Conservation (phyloP, 2,797 vertebrate genomes). For the Darevskia mixta region DNA sequence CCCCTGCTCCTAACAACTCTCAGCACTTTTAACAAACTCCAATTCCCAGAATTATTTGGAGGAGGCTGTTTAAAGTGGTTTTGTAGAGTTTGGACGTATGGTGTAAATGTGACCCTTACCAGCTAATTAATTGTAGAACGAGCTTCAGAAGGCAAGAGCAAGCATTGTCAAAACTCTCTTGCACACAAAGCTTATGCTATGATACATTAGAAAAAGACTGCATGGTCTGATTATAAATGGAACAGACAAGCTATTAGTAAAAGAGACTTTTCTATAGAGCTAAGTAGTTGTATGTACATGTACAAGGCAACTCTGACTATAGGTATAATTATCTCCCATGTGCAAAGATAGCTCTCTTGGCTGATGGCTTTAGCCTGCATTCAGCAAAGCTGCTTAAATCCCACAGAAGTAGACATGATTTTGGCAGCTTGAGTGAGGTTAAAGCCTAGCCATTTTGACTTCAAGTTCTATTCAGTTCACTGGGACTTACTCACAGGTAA, state of each 20-base stretch:
- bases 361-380: neutral
- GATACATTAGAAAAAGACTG: neutral
- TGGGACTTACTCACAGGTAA: too few species aligned
- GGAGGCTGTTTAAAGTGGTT: too few species aligned
- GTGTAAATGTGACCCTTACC: neutral
- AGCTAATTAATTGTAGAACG: neutral
- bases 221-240: neutral
- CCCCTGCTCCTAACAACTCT: too few species aligned
- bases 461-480: too few species aligned
- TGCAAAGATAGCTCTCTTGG: neutral
- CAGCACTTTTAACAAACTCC: too few species aligned
- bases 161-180: neutral
- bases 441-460: neutral
- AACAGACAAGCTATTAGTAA: conserved; percentile 2
- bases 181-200: neutral
- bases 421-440: neutral
- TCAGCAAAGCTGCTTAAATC: conserved; percentile 1
- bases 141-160: neutral
- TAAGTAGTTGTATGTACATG: neutral
- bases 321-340: neutral
- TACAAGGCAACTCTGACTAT: neutral
- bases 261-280: neutral
- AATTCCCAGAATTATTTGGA: too few species aligned
- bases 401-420: neutral
- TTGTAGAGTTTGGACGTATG: too few species aligned